Percentiles rank a stretch among this genome's conserved stretches.
phyloP scores from a whole-genome alignment of 2,113 vertebrate species.

The Chionis minor region DNA sequence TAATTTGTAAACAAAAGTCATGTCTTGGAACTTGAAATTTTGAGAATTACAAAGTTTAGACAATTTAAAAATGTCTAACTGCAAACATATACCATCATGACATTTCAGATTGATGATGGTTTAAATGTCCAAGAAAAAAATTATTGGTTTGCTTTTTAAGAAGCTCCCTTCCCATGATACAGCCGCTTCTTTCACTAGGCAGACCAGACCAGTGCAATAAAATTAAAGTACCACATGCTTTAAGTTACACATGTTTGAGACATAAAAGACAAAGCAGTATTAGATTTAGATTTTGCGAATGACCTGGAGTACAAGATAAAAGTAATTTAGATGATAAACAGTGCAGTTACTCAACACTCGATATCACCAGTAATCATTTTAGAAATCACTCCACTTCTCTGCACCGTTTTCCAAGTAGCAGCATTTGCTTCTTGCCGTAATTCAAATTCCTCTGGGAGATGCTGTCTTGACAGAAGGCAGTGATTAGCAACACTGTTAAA shows the following conservation, averaged over 20 bases:
- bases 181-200: not conserved
- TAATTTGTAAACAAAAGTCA: not conserved
- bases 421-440: not conserved
- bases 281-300: conserved; percentile 15
- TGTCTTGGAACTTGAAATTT: not conserved
- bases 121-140: not conserved
- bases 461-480: not conserved
- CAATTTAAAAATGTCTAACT: not conserved
- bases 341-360: not conserved
- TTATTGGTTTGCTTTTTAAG: not conserved
- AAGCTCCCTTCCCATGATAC: not conserved
- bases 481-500: not conserved
- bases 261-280: not conserved
- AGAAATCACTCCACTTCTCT: not conserved
- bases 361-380: conserved; percentile 23
- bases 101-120: not conserved
- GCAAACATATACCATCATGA: not conserved
- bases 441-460: not conserved
- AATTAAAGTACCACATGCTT: not conserved
- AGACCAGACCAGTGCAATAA: not conserved
- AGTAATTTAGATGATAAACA: conserved; percentile 26
- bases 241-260: not conserved
- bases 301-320: not conserved
- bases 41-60: not conserved
- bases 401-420: not conserved